Evolutionary conservation across 2,113 vertebrate species (phyloP), one percentile per base, ranked within the genome.

Genomic region (Microcebus jonahi): DNA sequence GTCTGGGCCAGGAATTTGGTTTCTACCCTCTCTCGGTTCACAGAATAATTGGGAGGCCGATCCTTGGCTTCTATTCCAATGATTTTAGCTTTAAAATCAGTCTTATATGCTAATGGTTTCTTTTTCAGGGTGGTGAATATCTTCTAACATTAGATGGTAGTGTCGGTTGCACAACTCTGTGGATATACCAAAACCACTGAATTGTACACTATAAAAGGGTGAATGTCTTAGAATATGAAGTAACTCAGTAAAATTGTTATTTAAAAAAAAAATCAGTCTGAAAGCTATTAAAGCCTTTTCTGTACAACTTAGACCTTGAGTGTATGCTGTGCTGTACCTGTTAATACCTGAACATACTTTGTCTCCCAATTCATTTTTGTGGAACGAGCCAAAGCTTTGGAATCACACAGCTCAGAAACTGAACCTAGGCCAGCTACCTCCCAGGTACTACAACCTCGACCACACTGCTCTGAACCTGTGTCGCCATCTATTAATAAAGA

Each of bases 151-250:
- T 45, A 88, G 68, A 45, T 7, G 59, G 42, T 73, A 71, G 59
- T 84, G 53, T 93, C 34, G 20, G 81, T 2, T 82, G 20, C 13
- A 68, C 42, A 63, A 55, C 1, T 59, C 45, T 39, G n/a, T 57
- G 80, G 39, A 39, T 91, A 77, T 67, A 83, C 76, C 63, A 88
- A 88, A 96, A 59, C 68, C 50, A 91, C n/a, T 67, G 17, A 79
- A 86, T 3, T 21, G 25, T 39, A 85, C 34, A 94, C 34, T 55
- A 76, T 27, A 42, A n/a, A 76, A 73, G 13, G 45, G 20, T 53
- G 8, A 76, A 71, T 39, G 17, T 88, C 61, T 48, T 12, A 1
- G 9, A 57, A 17, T n/a, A 75, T 39, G 21, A 79, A 85, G 42
- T 39, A 81, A 75, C 17, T 96, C 73, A 71, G 75, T 34, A 81